Percentiles rank a stretch among this genome's conserved stretches.
phyloP scores from a whole-genome alignment of 2,797 vertebrate species.

The Hydrophis major region DNA sequence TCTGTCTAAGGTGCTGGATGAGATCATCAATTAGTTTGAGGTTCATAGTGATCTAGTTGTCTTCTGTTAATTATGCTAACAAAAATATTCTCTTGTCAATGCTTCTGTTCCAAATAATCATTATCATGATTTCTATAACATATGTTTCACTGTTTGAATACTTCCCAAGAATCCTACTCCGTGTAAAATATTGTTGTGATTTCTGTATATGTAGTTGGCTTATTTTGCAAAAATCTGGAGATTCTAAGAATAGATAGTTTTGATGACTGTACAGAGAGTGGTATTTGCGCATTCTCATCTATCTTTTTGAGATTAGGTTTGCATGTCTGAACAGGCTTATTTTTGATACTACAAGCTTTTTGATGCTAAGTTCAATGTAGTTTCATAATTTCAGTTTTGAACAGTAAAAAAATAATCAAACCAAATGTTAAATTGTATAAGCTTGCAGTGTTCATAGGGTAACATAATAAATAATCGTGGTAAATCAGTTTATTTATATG shows the following conservation, averaged over 20 bases:
- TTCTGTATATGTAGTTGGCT: background rate
- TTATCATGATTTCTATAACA: background rate
- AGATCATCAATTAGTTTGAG: background rate
- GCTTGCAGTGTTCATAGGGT: background rate
- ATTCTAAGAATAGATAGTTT: background rate
- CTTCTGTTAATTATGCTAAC: background rate
- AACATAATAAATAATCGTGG: background rate
- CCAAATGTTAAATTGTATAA: background rate
- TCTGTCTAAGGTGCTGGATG: background rate
- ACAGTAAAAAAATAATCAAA: background rate
- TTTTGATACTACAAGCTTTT: background rate
- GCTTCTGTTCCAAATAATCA: background rate
- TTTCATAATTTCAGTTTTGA: background rate
- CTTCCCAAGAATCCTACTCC: background rate
- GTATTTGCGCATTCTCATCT: background rate
- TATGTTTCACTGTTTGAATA: background rate
- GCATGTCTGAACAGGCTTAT: background rate
- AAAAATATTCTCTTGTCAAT: background rate
- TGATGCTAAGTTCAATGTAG: background rate
- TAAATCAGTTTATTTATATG: background rate
- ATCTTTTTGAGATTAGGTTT: background rate
- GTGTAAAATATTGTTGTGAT: background rate
- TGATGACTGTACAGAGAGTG: background rate
- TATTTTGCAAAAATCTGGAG: background rate
- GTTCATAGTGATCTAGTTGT: background rate